Conservation (phyloP, 2,797 vertebrate genomes). For the Myotis pilosus region DNA sequence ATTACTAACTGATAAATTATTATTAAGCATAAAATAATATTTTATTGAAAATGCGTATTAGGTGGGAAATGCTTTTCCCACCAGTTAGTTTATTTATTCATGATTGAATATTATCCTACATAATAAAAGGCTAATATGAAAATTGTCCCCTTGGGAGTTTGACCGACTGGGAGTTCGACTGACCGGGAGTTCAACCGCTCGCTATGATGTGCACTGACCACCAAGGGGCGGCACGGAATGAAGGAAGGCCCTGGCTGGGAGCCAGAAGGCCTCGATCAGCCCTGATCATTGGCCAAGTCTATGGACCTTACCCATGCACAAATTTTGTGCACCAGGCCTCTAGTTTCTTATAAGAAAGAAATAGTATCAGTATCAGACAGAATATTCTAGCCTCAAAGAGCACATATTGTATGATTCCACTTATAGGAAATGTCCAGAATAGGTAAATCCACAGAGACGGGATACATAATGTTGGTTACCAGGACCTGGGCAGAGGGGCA, state of each 20-base stretch:
- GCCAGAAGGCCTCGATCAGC: no score
- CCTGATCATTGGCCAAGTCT: no score
- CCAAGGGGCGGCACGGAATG: accelerated
- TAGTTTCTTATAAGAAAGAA: background rate
- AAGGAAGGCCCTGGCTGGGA: no score
- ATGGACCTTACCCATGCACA: no score
- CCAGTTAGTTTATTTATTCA: background rate
- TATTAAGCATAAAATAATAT: background rate
- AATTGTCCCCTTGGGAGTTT: no score
- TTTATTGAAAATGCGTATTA: background rate
- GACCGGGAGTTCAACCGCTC: no score
- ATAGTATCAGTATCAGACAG: background rate
- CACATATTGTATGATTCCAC: background rate
- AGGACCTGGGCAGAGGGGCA: background rate
- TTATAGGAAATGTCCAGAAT: background rate
- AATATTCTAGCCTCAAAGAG: background rate
- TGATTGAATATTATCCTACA: background rate
- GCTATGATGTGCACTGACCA: no score
- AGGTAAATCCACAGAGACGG: background rate
- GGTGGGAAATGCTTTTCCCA: background rate
- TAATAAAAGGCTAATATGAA: no score
- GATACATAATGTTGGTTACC: background rate
- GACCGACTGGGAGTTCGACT: no score
- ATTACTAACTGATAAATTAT: background rate
- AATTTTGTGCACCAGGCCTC: no score